Evolutionary conservation across 2,888 invertebrate species (phyloP), one percentile per base, ranked within the genome.

Genomic region (Napeogenes inachia): DNA sequence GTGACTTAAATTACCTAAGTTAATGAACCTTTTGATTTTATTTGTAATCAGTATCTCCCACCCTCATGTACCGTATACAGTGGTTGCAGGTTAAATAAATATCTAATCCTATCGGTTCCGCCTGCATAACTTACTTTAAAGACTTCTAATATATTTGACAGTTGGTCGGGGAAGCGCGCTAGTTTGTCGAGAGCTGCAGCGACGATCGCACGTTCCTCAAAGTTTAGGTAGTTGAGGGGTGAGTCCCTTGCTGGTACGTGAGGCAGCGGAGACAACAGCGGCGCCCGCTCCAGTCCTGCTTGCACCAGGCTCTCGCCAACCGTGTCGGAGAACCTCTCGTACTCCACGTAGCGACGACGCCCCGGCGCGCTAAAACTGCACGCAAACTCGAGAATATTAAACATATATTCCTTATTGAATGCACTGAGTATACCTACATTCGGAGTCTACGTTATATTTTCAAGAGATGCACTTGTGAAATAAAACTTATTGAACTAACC

Each of bases 281-380:
- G 94, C 58, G 94, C 92, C 69, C 94, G 92, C 81, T 94, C 93
- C 67, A 95, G 85, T 64, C 92, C 92, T 30, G 87, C 79, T 76
- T 94, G 93, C 13, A 93, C 91, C 70, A 94, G 93, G 45, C 94
- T 93, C 81, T 94, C 94, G 75, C 96, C 95, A 50, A 95, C 91
- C 3, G 91, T 88, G 56, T 91, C 85, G 69, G 92, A 92, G 84
- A 96, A 95, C 68, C 94, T 91, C 60, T 91, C 91, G 85, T 95
- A 95, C 68, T 94, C 93, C 6, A 94, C 81, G 75, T 85, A 92
- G 56, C 92, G 91, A 0, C 89, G 87, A 32, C 94, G 92, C 59
- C 91, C 82, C 0, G 93, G 92, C 4, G 93, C 92, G 56, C 92
- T 92, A 84, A 94, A 95, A 56, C 94, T 94, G 72, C 2, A 12